These are phyloP conservation scores for Corythaixoides concolor DNA, from an alignment of 2,113 vertebrate species.

Conservation along the genomic window DNA sequence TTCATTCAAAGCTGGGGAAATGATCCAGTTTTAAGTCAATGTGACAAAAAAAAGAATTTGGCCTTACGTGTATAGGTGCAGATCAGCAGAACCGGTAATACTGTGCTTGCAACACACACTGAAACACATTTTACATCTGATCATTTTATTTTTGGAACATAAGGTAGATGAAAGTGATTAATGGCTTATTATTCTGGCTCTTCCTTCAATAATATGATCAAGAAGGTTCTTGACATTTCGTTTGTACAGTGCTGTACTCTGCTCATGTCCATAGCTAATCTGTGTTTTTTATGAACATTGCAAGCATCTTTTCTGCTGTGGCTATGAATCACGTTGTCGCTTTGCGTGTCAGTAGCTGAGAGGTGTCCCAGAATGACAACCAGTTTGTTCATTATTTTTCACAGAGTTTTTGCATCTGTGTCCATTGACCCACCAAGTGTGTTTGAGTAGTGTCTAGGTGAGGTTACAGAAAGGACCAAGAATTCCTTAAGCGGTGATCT, in stretches of 20 bases:
- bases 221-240: background rate
- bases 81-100: background rate
- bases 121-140: too few relatives aligned
- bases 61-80: background rate
- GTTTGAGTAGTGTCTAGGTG: background rate
- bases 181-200: background rate
- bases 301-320: background rate
- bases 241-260: background rate
- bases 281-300: background rate
- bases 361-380: background rate
- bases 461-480: background rate
- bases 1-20: background rate
- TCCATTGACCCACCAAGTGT: background rate
- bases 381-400: background rate
- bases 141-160: too few relatives aligned
- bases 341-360: background rate
- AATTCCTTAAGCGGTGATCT: background rate
- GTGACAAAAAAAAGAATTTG: background rate
- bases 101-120: background rate
- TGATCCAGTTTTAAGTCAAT: background rate
- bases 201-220: background rate
- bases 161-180: background rate
- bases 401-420: background rate
- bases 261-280: background rate
- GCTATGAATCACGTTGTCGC: background rate